Percentiles rank a stretch among this genome's conserved stretches.
Conservation (phyloP, 1,140 invertebrate species). For the Sycobia sp. region DNA sequence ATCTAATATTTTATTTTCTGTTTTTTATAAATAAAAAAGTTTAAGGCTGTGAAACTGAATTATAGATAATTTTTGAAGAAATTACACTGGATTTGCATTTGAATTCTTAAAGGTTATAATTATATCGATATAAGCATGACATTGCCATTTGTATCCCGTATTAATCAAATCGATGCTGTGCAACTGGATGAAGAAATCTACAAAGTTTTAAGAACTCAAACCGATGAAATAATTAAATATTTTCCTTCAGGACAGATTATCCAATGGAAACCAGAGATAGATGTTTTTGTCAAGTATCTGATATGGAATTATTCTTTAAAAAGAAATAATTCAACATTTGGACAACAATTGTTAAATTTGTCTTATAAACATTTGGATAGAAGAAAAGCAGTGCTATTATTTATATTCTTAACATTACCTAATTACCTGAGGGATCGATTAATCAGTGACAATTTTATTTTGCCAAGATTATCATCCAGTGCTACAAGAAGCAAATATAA, state of each 20-base stretch:
- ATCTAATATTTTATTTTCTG: too few relatives aligned
- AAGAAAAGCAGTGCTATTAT: slow-evolving; percentile 48
- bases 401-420: slow-evolving; percentile 48
- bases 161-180: slow-evolving; percentile 57
- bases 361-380: slow-evolving; percentile 48
- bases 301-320: slow-evolving; percentile 56
- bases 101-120: too few relatives aligned
- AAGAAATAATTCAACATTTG: slow-evolving; percentile 51
- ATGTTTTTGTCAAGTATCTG: slow-evolving; percentile 47
- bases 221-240: slow-evolving; percentile 46
- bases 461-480: slow-evolving; percentile 17
- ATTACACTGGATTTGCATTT: too few relatives aligned
- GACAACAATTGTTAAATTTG: slow-evolving; percentile 54
- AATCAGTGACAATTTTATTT: slow-evolving; percentile 31
- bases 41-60: too few relatives aligned
- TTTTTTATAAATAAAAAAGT: too few relatives aligned
- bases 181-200: slow-evolving; percentile 57
- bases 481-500: slow-evolving; percentile 35
- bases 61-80: too few relatives aligned
- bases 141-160: slow-evolving; percentile 52
- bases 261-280: slow-evolving; percentile 54
- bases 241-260: slow-evolving; percentile 44
- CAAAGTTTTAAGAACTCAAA: slow-evolving; percentile 48
- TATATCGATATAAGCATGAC: too few relatives aligned
- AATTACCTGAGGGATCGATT: slow-evolving; percentile 48